These are phyloP conservation scores for Cheilinus undulatus DNA, from an alignment of 2,113 vertebrate genomes.

Conservation along the genomic window DNA sequence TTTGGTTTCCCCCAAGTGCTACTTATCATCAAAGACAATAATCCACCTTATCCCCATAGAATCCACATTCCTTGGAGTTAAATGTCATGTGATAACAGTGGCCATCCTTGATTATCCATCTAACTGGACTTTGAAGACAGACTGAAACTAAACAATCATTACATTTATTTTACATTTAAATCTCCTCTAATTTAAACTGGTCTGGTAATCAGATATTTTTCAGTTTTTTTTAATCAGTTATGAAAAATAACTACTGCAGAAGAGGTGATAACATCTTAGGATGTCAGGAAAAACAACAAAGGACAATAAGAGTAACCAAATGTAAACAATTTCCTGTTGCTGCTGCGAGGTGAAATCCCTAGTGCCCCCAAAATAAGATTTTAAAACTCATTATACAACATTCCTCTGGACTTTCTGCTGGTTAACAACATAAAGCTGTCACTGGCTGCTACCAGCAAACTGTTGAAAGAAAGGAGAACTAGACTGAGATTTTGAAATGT, in stretches of 20 bases:
- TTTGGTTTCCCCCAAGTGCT: conserved; percentile 58
- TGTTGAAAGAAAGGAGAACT: neutral
- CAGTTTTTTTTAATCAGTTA: neutral
- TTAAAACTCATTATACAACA: conserved; percentile 54
- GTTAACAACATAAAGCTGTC: conserved; percentile 10
- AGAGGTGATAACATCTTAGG: conserved; percentile 2
- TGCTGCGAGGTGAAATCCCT: conserved; percentile 44
- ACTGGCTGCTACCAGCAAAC: neutral
- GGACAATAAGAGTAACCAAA: conserved; percentile 24
- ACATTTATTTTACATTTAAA: neutral
- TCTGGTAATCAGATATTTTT: neutral
- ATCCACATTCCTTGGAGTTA: conserved; percentile 71
- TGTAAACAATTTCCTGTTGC: conserved; percentile 40
- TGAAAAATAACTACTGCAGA: conserved; percentile 18
- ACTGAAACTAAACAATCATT: neutral
- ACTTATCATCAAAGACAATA: conserved; percentile 74
- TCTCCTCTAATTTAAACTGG: neutral
- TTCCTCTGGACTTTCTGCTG: conserved; percentile 27
- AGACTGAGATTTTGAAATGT: conserved; percentile 46
- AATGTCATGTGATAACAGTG: conserved; percentile 65
- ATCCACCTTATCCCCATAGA: conserved; percentile 74
- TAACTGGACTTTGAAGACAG: conserved; percentile 4
- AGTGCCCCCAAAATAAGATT: conserved; percentile 43
- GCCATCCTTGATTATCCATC: conserved; percentile 42
- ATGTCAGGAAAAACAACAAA: conserved; percentile 29